phyloP scores from a whole-genome alignment of 2,797 vertebrate species.

The Labroides dimidiatus region DNA sequence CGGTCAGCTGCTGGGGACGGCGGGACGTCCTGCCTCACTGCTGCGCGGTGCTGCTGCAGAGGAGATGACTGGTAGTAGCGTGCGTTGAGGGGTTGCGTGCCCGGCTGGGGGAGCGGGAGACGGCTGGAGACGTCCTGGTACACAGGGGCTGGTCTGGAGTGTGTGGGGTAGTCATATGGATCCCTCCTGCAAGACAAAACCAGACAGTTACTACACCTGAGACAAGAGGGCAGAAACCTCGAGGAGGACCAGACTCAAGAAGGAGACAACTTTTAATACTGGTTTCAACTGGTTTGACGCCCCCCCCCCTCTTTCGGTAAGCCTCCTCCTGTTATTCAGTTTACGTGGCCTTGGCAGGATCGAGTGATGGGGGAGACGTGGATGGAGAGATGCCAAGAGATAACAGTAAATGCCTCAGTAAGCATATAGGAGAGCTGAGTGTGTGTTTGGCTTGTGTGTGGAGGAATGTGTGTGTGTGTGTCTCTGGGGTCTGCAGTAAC shows the following conservation, averaged over 20 bases:
- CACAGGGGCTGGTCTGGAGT: constrained; percentile 76
- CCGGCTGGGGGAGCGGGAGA: constrained; percentile 44
- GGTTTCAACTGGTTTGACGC: constrained; percentile 60
- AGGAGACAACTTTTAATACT: constrained; percentile 31
- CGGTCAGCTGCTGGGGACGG: constrained; percentile 74
- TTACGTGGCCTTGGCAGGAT: constrained; percentile 72
- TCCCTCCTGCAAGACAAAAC: constrained; percentile 82
- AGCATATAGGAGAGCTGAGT: constrained; percentile 70
- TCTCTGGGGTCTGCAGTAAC: constrained; percentile 73
- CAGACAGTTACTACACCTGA: too few species aligned
- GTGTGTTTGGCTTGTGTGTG: constrained; percentile 64
- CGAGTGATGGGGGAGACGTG: constrained; percentile 54
- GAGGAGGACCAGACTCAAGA: too few species aligned
- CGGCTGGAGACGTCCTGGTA: constrained; percentile 25
- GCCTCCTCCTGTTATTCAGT: constrained; percentile 64
- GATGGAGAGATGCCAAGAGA: constrained; percentile 78
- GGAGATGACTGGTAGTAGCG: constrained; percentile 75
- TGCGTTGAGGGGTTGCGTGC: constrained; percentile 15
- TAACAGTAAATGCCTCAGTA: constrained; percentile 75
- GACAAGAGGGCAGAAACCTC: too few species aligned
- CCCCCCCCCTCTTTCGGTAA: constrained; percentile 43
- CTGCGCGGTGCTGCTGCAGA: constrained; percentile 77
- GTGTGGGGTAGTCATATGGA: constrained; percentile 84
- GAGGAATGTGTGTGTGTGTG: constrained; percentile 62
- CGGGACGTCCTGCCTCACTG: constrained; percentile 87